Base-by-base conservation (phyloP, 2,888 invertebrate genomes). In the Hypselothyrea guttata region DNA sequence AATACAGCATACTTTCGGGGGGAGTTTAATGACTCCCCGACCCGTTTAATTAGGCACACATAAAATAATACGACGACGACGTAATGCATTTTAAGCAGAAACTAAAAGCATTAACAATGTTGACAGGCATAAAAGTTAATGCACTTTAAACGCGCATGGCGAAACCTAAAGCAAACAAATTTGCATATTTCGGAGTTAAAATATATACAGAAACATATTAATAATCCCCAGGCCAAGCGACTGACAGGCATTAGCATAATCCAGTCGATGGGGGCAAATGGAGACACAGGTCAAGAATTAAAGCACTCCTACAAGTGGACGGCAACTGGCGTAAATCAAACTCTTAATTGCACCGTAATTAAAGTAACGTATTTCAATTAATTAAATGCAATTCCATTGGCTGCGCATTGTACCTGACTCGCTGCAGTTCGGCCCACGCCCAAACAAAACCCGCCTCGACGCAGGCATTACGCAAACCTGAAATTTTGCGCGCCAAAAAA, bases 291-390 rank as follows among this genome's bases (percentile, higher is more conserved):
- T 53, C 64, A 49, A 45, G 58, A 47, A 58, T 52, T 44, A 48
- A 48, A 33, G 51, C n/a, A 45, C 47, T 57, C 48, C 64, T 12
- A 27, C 40, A 16, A 11, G 7, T 61, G 58, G 56, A 84, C n/a
- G n/a, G n/a, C n/a, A n/a, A n/a, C n/a, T n/a, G n/a, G n/a, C n/a
- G n/a, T 82, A 84, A 84, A 74, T 86, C 83, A 86, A 84, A 71
- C 37, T 67, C 71, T 86, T 81, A 86, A 86, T 84, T 84, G 71
- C 71, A 15, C 52, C 62, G 85, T 65, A 82, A 78, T 86, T 82
- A 84, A 82, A 63, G 60, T 71, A 86, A 71, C 81, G 86, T 71
- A 86, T 86, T 81, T 84, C 65, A 86, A 86, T 81, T 84, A 86
- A 82, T 84, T 84, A 86, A 82, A 78, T 54, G 47, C 72, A 64